These are phyloP conservation scores for Myotis davidii DNA, from an alignment of 2,113 vertebrate genomes.

Conservation along the genomic window DNA sequence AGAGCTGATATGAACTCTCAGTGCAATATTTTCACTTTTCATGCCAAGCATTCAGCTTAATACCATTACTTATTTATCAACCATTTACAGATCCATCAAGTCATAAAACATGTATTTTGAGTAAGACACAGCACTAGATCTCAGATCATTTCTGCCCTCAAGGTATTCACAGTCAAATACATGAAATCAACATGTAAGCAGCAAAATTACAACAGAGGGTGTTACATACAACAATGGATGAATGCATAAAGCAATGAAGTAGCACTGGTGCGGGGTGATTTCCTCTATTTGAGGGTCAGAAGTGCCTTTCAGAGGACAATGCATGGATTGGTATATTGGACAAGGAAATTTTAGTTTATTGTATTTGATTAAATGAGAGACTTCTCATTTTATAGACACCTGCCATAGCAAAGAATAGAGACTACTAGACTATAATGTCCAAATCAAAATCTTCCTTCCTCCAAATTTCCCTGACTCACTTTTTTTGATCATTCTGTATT, in stretches of 20 bases:
- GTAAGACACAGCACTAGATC: not conserved
- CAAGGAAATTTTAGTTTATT: not conserved
- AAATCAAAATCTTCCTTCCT: not conserved
- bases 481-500: not conserved
- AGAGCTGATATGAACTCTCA: not conserved
- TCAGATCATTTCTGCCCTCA: not conserved
- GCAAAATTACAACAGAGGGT: not conserved
- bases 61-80: not conserved
- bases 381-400: not conserved
- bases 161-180: not conserved
- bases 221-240: not conserved
- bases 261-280: not conserved
- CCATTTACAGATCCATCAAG: not conserved
- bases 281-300: not conserved
- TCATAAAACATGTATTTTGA: slow-evolving; percentile 32
- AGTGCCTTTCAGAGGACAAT: not conserved
- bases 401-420: not conserved
- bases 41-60: not conserved
- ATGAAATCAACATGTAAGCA: not conserved
- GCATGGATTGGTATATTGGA: not conserved
- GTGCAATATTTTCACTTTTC: not conserved
- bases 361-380: not conserved
- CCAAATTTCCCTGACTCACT: not conserved
- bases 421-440: not conserved
- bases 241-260: not conserved